These are phyloP conservation scores for Exephanes ischioxanthus DNA, from an alignment of 2,888 invertebrate species.

Conservation along the genomic window DNA sequence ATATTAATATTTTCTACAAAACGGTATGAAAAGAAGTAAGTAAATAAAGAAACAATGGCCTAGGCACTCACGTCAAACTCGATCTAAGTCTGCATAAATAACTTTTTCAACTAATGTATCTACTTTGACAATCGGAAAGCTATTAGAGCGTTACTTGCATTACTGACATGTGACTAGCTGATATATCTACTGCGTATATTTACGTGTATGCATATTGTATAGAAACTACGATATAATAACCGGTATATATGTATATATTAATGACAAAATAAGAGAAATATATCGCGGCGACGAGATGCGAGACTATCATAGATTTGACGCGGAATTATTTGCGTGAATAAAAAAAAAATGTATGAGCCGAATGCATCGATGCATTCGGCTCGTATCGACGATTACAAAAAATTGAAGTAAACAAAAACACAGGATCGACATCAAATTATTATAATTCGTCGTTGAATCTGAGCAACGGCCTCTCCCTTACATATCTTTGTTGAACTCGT, in stretches of 20 bases:
- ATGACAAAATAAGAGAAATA: constrained; percentile 10
- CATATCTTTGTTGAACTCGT: constrained; percentile 78
- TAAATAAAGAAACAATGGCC: constrained; percentile 46
- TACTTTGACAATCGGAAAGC: constrained; percentile 81
- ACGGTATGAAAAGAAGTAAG: constrained; percentile 49
- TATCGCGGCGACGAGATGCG: constrained; percentile 1
- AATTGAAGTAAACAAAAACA: constrained; percentile 2
- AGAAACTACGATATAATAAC: constrained; percentile 22
- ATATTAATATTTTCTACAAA: constrained; percentile 71
- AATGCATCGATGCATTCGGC: constrained; percentile 12
- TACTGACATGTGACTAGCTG: constrained; percentile 42
- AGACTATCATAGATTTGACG: constrained; percentile 18
- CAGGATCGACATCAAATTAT: constrained; percentile 43
- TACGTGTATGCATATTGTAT: constrained; percentile 60
- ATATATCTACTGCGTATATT: constrained; percentile 52
- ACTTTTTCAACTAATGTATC: constrained; percentile 70
- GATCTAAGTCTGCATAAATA: constrained; percentile 50
- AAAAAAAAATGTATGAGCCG: no score
- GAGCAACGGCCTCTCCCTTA: constrained; percentile 78
- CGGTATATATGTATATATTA: constrained; percentile 33
- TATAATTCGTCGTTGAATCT: constrained; percentile 62
- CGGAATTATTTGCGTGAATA: constrained; percentile 6
- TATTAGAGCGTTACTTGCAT: constrained; percentile 67
- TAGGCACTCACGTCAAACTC: constrained; percentile 51
- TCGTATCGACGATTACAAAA: constrained; percentile 19